A percentile compares a stretch with the other conserved stretches of the same genome.
Conservation (phyloP, 2,797 vertebrate species). For the Enteromius anoplus region DNA sequence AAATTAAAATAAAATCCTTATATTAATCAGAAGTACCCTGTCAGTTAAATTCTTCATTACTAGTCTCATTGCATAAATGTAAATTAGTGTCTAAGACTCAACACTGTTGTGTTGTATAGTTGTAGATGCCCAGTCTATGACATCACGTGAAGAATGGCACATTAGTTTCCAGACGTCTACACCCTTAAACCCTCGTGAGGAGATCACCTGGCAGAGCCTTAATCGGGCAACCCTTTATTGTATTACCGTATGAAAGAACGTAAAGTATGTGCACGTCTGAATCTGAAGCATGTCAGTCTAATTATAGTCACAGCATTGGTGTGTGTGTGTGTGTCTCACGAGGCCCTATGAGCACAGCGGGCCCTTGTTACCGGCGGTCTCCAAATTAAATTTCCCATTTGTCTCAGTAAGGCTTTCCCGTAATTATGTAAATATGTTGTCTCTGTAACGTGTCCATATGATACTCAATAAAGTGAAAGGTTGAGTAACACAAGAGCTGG, state of each 20-base stretch:
- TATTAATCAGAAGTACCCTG: background rate
- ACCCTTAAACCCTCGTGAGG: background rate
- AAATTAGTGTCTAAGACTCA: background rate
- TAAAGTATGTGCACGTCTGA: background rate
- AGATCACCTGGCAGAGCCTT: background rate
- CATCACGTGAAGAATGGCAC: conserved; percentile 5
- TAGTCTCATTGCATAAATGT: background rate
- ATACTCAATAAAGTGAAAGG: conserved; percentile 75
- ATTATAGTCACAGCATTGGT: conserved; percentile 15
- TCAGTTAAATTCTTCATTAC: background rate
- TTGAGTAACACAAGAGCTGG: conserved; percentile 67
- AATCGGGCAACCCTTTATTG: conserved; percentile 20
- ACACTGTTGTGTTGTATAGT: background rate
- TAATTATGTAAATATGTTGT: conserved; percentile 83
- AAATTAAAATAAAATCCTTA: too few species aligned
- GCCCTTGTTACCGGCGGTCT: conserved; percentile 72
- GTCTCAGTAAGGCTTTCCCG: conserved; percentile 70
- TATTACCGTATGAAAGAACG: conserved; percentile 8
- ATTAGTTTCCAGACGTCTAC: conserved; percentile 5
- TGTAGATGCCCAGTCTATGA: conserved; percentile 28
- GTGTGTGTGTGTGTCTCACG: background rate
- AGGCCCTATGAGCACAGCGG: conserved; percentile 12
- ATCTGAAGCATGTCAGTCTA: conserved; percentile 4
- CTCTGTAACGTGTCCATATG: conserved; percentile 73
- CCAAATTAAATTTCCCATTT: conserved; percentile 78